Evolutionary conservation across 2,113 vertebrate species (phyloP), one percentile per base, ranked within the genome.

Genomic region (Chelonoidis abingdonii): DNA sequence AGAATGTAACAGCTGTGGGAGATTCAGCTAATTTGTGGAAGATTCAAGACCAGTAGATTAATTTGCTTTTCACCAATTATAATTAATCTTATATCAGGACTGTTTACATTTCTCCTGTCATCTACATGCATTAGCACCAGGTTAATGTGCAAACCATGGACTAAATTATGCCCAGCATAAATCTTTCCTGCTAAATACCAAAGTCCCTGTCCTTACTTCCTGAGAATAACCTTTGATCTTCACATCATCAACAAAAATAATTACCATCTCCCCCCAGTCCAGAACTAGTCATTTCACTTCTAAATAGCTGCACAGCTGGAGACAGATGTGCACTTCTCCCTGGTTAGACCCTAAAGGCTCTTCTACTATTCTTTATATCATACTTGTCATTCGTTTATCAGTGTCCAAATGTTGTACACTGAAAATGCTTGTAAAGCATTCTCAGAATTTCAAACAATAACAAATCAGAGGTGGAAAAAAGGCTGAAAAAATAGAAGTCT

Each of bases 371-470:
- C 92, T 98, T 98, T 98, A 98, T 98, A 98, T 98, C 97, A 97
- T 97, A 91, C 96, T 98, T 98, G 97, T 98, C 98, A 98, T 98
- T 98, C 97, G 97, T 98, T 99, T 98, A 98, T 98, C 98, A 98
- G 98, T 97, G 93, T 97, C 97, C 97, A 97, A 98, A 97, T 97
- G 97, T 97, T 98, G 97, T 98, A 95, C 98, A 95, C 95, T 96
- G 97, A 94, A 98, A 98, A 98, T 96, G 97, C 97, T 97, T 98
- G 96, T 98, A 98, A 98, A 98, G 98, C 98, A 99, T 98, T 98
- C 95, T 97, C 95, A 98, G 96, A 98, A 98, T 98, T 98, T 98
- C 96, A 99, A 99, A 99, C 98, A 99, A 98, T 98, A 99, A 98
- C 97, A 98, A 97, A 97, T 97, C 97, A 95, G 95, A 93, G 87